These are phyloP conservation scores for Theocolax elegans DNA, from an alignment of 1,140 invertebrate species.

Conservation along the genomic window DNA sequence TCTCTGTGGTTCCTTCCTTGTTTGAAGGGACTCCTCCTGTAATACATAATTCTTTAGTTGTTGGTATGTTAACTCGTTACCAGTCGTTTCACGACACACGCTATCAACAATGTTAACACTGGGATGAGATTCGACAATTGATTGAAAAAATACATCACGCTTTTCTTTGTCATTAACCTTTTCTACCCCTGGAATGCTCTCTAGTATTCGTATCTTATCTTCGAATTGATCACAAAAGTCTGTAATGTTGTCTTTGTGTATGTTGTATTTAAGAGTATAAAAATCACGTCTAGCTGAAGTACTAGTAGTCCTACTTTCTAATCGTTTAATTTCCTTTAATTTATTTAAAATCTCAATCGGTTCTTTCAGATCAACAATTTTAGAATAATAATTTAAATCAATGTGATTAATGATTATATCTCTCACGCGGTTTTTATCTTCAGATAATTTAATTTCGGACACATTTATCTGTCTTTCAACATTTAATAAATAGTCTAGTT, in stretches of 20 bases:
- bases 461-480: no score
- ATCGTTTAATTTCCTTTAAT: no score
- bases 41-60: no score
- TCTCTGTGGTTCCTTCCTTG: no score
- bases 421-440: slow-evolving; percentile 31
- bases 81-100: slow-evolving; percentile 34
- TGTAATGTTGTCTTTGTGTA: slow-evolving; percentile 27
- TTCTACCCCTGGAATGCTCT: slow-evolving; percentile 18
- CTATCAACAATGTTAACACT: slow-evolving; percentile 37
- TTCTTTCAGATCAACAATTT: slow-evolving; percentile 37
- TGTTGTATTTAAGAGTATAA: slow-evolving; percentile 38
- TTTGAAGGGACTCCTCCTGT: no score
- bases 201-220: no score
- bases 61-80: slow-evolving; percentile 31
- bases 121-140: slow-evolving; percentile 37
- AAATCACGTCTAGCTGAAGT: no score
- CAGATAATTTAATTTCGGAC: no score
- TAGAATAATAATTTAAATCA: slow-evolving; percentile 38
- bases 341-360: slow-evolving; percentile 35
- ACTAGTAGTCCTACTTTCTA: slow-evolving; percentile 38
- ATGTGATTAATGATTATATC: slow-evolving; percentile 43
- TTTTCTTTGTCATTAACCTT: slow-evolving; percentile 42
- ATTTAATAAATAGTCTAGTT: no score
- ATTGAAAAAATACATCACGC: slow-evolving; percentile 45
- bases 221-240: no score